Percentiles rank a stretch among this genome's conserved stretches.
Conservation (phyloP, 2,888 invertebrate genomes). For the Eristalis arbustorum region DNA sequence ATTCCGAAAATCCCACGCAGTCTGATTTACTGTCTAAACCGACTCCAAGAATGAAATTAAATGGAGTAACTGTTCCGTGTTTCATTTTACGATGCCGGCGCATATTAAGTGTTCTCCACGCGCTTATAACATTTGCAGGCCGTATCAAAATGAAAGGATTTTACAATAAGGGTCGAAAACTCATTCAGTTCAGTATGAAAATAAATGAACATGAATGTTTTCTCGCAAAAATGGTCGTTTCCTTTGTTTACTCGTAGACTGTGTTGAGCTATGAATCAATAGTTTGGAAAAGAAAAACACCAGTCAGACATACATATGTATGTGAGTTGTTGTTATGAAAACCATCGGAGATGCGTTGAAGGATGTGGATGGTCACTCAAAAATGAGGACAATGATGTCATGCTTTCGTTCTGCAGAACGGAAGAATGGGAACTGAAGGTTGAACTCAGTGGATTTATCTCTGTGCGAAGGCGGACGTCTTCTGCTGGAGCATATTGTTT, state of each 20-base stretch:
- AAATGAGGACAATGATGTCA: not conserved
- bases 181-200: not conserved
- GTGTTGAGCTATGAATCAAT: not conserved
- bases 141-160: not conserved
- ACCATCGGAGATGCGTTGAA: not conserved
- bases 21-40: not conserved
- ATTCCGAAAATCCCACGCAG: not conserved
- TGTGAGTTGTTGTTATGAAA: not conserved
- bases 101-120: not conserved
- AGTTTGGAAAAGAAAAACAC: not conserved
- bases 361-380: not conserved
- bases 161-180: not conserved
- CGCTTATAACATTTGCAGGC: not conserved
- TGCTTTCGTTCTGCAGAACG: not conserved
- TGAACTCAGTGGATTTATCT: not conserved
- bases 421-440: not conserved
- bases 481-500: not conserved
- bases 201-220: not conserved
- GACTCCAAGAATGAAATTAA: not conserved
- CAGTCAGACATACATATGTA: not conserved
- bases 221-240: not conserved
- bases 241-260: not conserved
- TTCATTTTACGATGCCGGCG: not conserved
- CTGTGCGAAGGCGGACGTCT: not conserved
- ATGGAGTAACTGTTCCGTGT: not conserved